Evolutionary conservation across 2,113 vertebrate genomes (phyloP).

Genomic region (Sinocyclocheilus grahami): DNA sequence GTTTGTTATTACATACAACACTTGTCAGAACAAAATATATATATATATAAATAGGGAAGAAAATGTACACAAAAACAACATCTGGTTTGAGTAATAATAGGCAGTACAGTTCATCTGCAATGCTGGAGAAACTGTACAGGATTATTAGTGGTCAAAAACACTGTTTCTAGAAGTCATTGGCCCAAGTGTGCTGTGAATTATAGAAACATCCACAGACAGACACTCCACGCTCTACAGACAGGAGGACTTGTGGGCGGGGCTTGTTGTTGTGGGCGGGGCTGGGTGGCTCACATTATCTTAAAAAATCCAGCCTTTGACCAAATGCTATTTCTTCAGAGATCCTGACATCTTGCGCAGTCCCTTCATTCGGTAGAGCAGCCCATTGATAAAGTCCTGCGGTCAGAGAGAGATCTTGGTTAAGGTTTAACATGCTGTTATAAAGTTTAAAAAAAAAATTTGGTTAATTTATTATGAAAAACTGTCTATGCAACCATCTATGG

Average conservation of each 20-base stretch:
- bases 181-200: slow-evolving; percentile 26
- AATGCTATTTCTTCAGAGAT: slow-evolving; percentile 84
- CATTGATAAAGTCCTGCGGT: slow-evolving; percentile 88
- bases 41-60: slow-evolving; percentile 73
- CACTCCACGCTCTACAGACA: neutral
- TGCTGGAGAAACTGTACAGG: slow-evolving; percentile 64
- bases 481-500: too few species aligned
- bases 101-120: slow-evolving; percentile 55
- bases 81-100: slow-evolving; percentile 57
- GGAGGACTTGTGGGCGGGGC: neutral
- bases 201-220: slow-evolving; percentile 2
- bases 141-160: slow-evolving; percentile 59
- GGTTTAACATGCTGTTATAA: neutral
- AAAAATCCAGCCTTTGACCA: slow-evolving; percentile 65
- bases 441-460: neutral
- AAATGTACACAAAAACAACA: slow-evolving; percentile 67
- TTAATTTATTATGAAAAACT: too few species aligned
- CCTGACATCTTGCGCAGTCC: slow-evolving; percentile 89
- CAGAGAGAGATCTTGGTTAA: neutral
- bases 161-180: slow-evolving; percentile 39
- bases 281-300: slow-evolving; percentile 58
- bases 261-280: neutral
- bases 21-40: slow-evolving; percentile 71
- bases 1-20: slow-evolving; percentile 75
- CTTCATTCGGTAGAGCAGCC: slow-evolving; percentile 90